Evolutionary conservation across 2,888 invertebrate species (phyloP).

Genomic region (Enoplolaimus lenunculus): DNA sequence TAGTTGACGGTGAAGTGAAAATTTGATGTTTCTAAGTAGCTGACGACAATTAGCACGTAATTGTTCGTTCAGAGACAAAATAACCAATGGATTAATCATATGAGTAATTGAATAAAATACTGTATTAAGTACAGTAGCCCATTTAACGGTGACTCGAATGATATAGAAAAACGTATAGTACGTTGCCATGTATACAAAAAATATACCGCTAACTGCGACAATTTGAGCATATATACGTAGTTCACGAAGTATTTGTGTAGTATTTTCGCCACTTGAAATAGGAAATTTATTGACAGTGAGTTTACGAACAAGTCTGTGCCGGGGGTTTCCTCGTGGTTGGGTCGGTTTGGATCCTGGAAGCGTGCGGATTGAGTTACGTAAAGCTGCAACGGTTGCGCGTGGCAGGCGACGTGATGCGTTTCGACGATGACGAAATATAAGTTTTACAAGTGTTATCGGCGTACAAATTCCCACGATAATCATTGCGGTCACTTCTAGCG

Average conservation of each 20-base stretch:
- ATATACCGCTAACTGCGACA: constrained; percentile 35
- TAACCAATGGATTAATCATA: constrained; percentile 38
- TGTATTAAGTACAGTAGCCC: constrained; percentile 35
- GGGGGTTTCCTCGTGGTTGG: neutral
- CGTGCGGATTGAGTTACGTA: constrained; percentile 35
- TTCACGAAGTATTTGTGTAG: neutral
- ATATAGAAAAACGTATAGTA: constrained; percentile 38
- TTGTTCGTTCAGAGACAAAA: constrained; percentile 36
- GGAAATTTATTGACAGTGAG: neutral
- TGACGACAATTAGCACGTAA: too few relatives aligned
- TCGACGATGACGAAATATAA: constrained; percentile 34
- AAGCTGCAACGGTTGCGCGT: constrained; percentile 26
- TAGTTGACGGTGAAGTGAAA: too few relatives aligned
- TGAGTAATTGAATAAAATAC: constrained; percentile 40
- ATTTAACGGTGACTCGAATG: constrained; percentile 26
- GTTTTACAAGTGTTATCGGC: constrained; percentile 36
- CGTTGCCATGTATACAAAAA: constrained; percentile 36
- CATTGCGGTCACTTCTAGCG: constrained; percentile 34
- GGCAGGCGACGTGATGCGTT: constrained; percentile 26
- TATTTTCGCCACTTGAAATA: neutral
- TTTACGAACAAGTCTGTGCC: neutral
- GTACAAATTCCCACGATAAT: constrained; percentile 33
- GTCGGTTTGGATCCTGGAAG: constrained; percentile 24
- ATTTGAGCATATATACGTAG: constrained; percentile 29
- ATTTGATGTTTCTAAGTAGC: too few relatives aligned